Evolutionary conservation across 53 echinoderm and acorn worm genomes (phyloP).

Genomic region (Holothuria leucospilota): DNA sequence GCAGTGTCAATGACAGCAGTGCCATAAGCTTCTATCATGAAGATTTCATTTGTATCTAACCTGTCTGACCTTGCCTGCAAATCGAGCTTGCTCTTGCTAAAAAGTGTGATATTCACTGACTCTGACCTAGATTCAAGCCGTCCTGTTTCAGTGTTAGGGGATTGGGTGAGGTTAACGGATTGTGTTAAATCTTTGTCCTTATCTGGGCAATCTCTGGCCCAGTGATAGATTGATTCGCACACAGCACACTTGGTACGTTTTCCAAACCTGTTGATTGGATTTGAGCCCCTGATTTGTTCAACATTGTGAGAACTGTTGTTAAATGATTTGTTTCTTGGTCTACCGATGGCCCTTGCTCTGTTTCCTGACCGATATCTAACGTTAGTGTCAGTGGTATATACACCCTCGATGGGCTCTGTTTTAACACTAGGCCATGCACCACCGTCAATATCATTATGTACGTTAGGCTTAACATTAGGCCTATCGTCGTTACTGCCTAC

Average conservation of each 20-base stretch:
- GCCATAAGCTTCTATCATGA: background rate
- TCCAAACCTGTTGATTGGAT: conserved; percentile 32
- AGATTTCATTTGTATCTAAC: background rate
- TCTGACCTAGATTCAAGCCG: no score
- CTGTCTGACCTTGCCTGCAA: no score
- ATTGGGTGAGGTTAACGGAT: background rate
- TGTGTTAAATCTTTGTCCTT: background rate
- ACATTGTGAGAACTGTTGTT: background rate
- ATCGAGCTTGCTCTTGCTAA: background rate
- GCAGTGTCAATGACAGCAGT: conserved; percentile 24
- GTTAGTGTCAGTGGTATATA: conserved; percentile 5
- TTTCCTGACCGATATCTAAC: background rate
- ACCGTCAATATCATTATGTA: background rate
- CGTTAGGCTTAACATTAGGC: no score
- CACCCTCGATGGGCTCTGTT: background rate
- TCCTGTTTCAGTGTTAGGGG: background rate
- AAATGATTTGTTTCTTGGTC: no score
- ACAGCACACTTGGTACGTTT: background rate
- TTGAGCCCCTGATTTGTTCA: background rate
- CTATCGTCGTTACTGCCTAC: background rate
- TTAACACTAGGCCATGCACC: background rate
- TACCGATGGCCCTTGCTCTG: no score
- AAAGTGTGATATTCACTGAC: background rate
- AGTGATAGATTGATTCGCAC: conserved; percentile 4
- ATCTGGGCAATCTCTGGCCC: conserved; percentile 22